A percentile compares a stretch with the other conserved stretches of the same genome.
Evolutionary conservation across 2,888 invertebrate species (phyloP).

Genomic region (Athalia rosae): DNA sequence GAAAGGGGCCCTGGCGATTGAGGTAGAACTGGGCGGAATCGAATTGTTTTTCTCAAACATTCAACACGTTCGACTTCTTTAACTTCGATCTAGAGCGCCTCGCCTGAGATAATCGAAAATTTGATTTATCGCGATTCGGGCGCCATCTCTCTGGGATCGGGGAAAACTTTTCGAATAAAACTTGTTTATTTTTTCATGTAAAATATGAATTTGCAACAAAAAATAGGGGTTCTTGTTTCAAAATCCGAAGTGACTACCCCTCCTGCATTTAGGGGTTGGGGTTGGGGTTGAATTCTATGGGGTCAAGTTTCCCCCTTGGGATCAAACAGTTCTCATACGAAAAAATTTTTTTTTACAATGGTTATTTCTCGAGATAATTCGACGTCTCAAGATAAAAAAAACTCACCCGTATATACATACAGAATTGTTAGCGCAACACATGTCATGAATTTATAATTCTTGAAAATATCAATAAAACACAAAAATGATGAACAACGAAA

Average conservation of each 20-base stretch:
- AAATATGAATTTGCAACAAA: not conserved
- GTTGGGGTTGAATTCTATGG: not conserved
- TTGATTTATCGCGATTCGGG: slow-evolving; percentile 1
- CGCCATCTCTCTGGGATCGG: not conserved
- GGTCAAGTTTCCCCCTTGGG: not conserved
- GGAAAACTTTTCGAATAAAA: not conserved
- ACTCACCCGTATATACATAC: no score
- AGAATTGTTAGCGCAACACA: no score
- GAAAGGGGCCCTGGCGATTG: no score
- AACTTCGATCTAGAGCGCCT: not conserved
- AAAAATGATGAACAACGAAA: no score
- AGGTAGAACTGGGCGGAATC: no score
- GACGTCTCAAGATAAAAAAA: no score
- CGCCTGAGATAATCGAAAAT: not conserved
- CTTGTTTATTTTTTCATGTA: not conserved
- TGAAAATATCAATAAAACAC: no score
- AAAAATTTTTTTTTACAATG: not conserved
- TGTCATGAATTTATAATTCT: no score
- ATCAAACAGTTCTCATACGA: not conserved
- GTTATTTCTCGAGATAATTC: no score
- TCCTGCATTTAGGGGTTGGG: not conserved
- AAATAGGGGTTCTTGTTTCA: not conserved
- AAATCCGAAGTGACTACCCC: not conserved
- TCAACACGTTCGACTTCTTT: no score
- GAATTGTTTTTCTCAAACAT: no score